Percentiles rank a stretch among this genome's conserved stretches.
Evolutionary conservation across 2,888 invertebrate species (phyloP).

Genomic region (Orthosia gracilis): DNA sequence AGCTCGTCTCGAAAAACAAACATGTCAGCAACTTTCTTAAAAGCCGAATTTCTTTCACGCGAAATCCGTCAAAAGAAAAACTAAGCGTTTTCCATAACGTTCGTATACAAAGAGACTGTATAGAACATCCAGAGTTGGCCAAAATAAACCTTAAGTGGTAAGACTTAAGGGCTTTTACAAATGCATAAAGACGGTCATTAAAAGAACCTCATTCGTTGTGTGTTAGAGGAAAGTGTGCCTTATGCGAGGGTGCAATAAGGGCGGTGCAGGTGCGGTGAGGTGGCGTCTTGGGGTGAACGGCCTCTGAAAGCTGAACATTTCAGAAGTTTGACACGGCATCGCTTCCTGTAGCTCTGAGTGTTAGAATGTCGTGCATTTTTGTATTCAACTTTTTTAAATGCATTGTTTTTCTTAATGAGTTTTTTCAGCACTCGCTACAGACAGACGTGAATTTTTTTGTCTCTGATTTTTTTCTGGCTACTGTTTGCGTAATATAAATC

Average conservation of each 20-base stretch:
- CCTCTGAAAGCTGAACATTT: constrained; percentile 84
- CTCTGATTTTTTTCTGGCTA: constrained; percentile 7
- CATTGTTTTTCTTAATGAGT: constrained; percentile 65
- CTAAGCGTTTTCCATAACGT: constrained; percentile 71
- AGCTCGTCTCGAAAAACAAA: constrained; percentile 43
- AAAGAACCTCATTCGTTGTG: constrained; percentile 72
- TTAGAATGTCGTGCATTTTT: constrained; percentile 73
- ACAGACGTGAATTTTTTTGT: constrained; percentile 25
- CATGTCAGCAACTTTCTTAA: constrained; percentile 70
- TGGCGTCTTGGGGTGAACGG: constrained; percentile 79
- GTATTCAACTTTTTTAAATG: constrained; percentile 62
- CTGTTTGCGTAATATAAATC: background rate
- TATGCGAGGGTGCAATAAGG: constrained; percentile 67
- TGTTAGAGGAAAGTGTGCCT: constrained; percentile 58
- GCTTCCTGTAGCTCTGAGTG: constrained; percentile 80
- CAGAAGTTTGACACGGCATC: constrained; percentile 86
- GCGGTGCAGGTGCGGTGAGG: constrained; percentile 68
- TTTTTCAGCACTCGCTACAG: constrained; percentile 50
- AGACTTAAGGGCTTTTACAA: constrained; percentile 67
- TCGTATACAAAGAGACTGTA: constrained; percentile 64
- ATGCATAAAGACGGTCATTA: constrained; percentile 75
- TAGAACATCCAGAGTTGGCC: constrained; percentile 55
- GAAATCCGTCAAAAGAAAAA: constrained; percentile 77
- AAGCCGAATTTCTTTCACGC: constrained; percentile 75
- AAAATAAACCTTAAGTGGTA: constrained; percentile 73